phyloP scores from a whole-genome alignment of 2,888 invertebrate genomes.

The Andrena bicolor region DNA sequence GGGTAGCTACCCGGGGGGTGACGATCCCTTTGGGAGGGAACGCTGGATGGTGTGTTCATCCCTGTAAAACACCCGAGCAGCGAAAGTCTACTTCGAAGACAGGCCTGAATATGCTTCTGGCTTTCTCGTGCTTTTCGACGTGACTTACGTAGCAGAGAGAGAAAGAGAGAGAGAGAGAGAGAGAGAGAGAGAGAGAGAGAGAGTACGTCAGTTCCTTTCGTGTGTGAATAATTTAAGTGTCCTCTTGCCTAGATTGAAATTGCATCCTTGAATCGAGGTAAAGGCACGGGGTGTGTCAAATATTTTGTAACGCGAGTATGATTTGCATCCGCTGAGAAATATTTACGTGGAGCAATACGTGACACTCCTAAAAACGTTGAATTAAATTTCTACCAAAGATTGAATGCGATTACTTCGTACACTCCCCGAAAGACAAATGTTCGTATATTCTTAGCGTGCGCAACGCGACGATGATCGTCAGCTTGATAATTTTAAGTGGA shows the following conservation, averaged over 20 bases:
- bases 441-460: too few relatives aligned
- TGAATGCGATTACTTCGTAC: not conserved
- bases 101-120: constrained; percentile 32
- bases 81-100: constrained; percentile 32
- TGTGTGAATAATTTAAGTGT: not conserved
- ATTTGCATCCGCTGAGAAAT: too few relatives aligned
- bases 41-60: constrained; percentile 28
- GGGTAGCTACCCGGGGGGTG: constrained; percentile 26
- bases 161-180: too few relatives aligned
- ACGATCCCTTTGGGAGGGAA: constrained; percentile 25
- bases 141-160: not conserved
- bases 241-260: not conserved
- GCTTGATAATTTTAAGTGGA: not conserved
- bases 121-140: constrained; percentile 16
- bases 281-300: not conserved
- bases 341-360: too few relatives aligned
- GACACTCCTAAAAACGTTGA: too few relatives aligned
- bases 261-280: not conserved
- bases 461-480: not conserved
- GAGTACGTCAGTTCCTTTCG: not conserved
- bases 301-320: constrained; percentile 2
- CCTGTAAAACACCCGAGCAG: constrained; percentile 46
- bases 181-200: not conserved
- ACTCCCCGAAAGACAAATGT: not conserved
- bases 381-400: not conserved